phyloP scores from a whole-genome alignment of 2,113 vertebrate genomes.

The Sceloporus tristichus region DNA sequence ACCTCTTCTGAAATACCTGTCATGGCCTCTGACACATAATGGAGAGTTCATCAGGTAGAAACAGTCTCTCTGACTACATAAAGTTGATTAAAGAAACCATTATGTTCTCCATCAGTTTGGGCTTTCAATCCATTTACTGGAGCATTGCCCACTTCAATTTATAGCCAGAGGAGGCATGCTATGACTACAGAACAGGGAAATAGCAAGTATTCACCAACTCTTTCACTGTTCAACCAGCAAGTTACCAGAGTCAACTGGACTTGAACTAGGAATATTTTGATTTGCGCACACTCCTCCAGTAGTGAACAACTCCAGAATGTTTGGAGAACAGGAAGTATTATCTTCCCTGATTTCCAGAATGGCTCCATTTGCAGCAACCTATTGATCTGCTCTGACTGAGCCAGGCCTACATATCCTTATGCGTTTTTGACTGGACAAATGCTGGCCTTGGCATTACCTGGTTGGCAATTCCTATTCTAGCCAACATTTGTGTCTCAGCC shows the following conservation, averaged over 20 bases:
- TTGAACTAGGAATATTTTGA: neutral
- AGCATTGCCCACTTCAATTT: slow-evolving; percentile 34
- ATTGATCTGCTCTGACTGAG: neutral
- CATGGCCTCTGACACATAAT: slow-evolving; percentile 13
- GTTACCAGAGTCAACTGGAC: neutral
- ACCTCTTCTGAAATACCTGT: slow-evolving; percentile 43
- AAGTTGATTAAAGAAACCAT: slow-evolving; percentile 20
- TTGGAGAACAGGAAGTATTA: neutral
- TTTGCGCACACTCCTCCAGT: neutral
- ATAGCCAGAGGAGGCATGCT: slow-evolving; percentile 34
- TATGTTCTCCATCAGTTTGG: slow-evolving; percentile 26
- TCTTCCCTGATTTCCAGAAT: neutral
- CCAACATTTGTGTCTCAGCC: neutral
- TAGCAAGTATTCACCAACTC: slow-evolving; percentile 21
- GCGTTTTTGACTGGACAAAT: neutral
- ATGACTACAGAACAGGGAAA: slow-evolving; percentile 35
- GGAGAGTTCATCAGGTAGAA: slow-evolving; percentile 35
- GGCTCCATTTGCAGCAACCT: neutral
- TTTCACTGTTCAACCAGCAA: slow-evolving; percentile 37
- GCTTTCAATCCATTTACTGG: slow-evolving; percentile 14
- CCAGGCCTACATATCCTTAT: neutral
- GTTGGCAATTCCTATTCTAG: neutral
- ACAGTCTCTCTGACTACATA: neutral
- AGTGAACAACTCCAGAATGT: neutral
- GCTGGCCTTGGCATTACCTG: neutral